These are phyloP conservation scores for Lobophora halterata DNA, from an alignment of 2,888 invertebrate species.

Conservation along the genomic window DNA sequence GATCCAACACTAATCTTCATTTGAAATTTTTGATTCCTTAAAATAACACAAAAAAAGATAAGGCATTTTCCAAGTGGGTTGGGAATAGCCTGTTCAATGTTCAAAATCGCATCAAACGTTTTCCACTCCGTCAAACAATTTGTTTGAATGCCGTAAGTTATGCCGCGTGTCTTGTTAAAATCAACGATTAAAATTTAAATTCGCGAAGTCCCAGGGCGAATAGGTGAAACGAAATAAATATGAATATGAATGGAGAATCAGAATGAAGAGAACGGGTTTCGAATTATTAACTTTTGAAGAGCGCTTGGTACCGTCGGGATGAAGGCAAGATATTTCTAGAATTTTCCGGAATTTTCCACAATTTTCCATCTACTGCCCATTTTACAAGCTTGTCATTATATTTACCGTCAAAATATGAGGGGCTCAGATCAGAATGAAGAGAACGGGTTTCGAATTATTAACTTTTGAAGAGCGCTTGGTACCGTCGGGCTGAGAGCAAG, in stretches of 20 bases:
- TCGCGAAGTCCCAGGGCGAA: slow-evolving; percentile 61
- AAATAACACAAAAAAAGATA: too few species aligned
- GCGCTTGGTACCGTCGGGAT: slow-evolving; percentile 61
- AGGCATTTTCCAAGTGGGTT: too few species aligned
- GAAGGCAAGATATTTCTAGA: slow-evolving; percentile 32
- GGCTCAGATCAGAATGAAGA: slow-evolving; percentile 68
- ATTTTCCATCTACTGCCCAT: slow-evolving; percentile 45
- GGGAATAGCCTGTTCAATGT: slow-evolving; percentile 33
- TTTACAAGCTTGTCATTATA: slow-evolving; percentile 61
- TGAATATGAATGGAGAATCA: slow-evolving; percentile 79
- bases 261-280: slow-evolving; percentile 68
- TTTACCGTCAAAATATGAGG: slow-evolving; percentile 46
- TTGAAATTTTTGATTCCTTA: too few species aligned
- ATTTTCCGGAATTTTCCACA: slow-evolving; percentile 35
- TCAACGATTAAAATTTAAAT: slow-evolving; percentile 74
- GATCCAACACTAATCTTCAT: too few species aligned
- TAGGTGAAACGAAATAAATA: slow-evolving; percentile 79
- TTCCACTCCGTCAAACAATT: slow-evolving; percentile 69
- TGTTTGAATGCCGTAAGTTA: slow-evolving; percentile 52
- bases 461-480: slow-evolving; percentile 71
- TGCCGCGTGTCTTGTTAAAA: slow-evolving; percentile 71
- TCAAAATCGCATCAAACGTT: slow-evolving; percentile 59
- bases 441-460: slow-evolving; percentile 76
- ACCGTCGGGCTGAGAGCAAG: slow-evolving; percentile 51
- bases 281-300: slow-evolving; percentile 78